Base-by-base conservation (phyloP, 2,113 vertebrate genomes). In the Elachura formosa region DNA sequence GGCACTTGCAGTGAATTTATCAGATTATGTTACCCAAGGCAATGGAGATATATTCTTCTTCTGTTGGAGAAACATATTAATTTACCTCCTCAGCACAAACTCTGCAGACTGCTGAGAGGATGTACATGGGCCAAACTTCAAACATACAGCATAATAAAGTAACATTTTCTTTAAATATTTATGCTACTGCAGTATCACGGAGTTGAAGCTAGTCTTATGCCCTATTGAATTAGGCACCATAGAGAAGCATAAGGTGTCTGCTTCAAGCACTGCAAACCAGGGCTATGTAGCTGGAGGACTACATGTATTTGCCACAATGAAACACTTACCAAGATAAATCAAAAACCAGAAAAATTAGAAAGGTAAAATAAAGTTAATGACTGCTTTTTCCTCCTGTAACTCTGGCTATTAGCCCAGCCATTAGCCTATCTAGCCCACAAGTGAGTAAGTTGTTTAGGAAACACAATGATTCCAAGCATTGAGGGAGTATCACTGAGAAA, bases 331-430 rank as follows among this genome's bases (percentile, higher is more conserved):
- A 88, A 86, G 71, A 43, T 41, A 86, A 90, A 95, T 90, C 34
- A 92, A 90, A 92, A 89, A 49, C 21, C 48, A 89, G 45, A 84
- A 82, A 89, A 87, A 45, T 64, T 72, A 76, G 18, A 66, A 79
- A 76, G 54, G 36, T 68, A 91, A 94, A 78, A 56, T 78, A 33
- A 84, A 91, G 52, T 72, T 48, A 40, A 75, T 56, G n/a, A 38
- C 52, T 84, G n/a, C 10, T 87, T 67, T 88, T 84, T 77, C 11
- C 38, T 69, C 38, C 77, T 77, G 13, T 71, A 52, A 34, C 18
- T 74, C 76, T 92, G 90, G 84, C 66, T 81, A 75, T 81, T 87
- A 89, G 86, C 73, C 91, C 87, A 87, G 86, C 63, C 45, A 33
- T 84, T 87, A 74, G 23, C 73, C 84, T 89, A 12, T 81, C 61